phyloP scores from a whole-genome alignment of 2,888 invertebrate genomes.

The Drymonia ruficornis region DNA sequence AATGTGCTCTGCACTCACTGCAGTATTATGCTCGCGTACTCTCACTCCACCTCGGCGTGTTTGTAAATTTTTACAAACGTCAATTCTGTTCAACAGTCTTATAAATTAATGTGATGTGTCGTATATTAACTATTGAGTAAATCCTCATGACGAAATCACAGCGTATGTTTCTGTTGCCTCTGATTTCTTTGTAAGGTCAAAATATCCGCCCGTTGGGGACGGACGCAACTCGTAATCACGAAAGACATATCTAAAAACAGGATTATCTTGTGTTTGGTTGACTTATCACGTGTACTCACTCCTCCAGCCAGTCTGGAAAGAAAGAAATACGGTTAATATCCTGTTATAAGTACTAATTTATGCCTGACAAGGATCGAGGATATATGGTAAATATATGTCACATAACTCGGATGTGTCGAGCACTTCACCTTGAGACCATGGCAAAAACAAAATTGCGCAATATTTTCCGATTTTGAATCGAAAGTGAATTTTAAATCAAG shows the following conservation, averaged over 20 bases:
- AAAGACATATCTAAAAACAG: conserved; percentile 53
- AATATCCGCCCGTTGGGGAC: conserved; percentile 41
- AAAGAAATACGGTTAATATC: conserved; percentile 46
- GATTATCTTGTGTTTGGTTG: conserved; percentile 59
- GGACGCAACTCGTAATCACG: conserved; percentile 43
- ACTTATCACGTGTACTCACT: conserved; percentile 97
- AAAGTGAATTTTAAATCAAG: neutral
- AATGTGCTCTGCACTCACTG: neutral
- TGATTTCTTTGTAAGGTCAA: conserved; percentile 48
- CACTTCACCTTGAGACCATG: neutral
- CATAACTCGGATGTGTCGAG: neutral
- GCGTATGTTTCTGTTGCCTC: conserved; percentile 54
- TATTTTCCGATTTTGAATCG: neutral
- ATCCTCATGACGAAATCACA: conserved; percentile 62
- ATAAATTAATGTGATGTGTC: conserved; percentile 55
- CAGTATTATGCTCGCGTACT: conserved; percentile 21
- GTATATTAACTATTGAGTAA: conserved; percentile 32
- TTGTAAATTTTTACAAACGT: conserved; percentile 67
- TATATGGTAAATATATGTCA: no score
- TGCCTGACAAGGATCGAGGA: no score
- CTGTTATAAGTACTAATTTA: neutral
- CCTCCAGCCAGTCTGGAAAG: conserved; percentile 94
- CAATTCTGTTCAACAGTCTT: conserved; percentile 82
- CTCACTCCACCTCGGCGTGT: conserved; percentile 28
- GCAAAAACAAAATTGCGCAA: neutral